These are phyloP conservation scores for Elysia crispata DNA, from an alignment of 2,888 invertebrate genomes.

Conservation along the genomic window DNA sequence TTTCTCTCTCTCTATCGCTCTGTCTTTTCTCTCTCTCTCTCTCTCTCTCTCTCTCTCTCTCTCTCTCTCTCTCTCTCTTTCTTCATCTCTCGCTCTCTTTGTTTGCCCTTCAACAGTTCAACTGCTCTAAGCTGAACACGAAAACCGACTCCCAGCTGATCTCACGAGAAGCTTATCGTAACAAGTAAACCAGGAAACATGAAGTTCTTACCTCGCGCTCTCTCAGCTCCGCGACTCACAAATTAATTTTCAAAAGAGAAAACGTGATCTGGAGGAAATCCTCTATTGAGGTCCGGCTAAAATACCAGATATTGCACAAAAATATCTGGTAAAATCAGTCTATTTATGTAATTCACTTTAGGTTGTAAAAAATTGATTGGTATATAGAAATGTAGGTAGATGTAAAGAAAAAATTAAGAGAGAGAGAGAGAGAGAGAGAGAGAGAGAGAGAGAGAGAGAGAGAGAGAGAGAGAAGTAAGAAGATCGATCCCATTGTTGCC, in stretches of 20 bases:
- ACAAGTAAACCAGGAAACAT: too few relatives aligned
- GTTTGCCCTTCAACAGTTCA: background rate
- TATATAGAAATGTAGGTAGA: too few relatives aligned
- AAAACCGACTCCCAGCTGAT: too few relatives aligned
- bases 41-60: background rate
- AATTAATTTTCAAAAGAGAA: too few relatives aligned
- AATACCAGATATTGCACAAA: background rate
- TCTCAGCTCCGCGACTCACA: too few relatives aligned
- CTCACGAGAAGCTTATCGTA: too few relatives aligned
- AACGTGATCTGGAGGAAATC: background rate
- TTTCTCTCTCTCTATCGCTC: background rate
- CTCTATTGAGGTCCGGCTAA: background rate
- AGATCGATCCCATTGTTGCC: background rate
- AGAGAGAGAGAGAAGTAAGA: background rate
- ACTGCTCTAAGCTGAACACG: too few relatives aligned
- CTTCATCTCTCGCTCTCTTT: background rate
- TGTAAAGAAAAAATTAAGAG: too few relatives aligned
- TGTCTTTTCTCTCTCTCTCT: background rate
- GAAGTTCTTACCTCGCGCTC: too few relatives aligned
- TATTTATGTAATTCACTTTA: too few relatives aligned
- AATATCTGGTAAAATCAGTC: too few relatives aligned
- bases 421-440: background rate
- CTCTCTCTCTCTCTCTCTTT: background rate
- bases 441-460: background rate
- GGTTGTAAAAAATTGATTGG: too few relatives aligned